Conservation (phyloP, 35 echinoderm and acorn worm genomes). For the Nesometra sesokonis region DNA sequence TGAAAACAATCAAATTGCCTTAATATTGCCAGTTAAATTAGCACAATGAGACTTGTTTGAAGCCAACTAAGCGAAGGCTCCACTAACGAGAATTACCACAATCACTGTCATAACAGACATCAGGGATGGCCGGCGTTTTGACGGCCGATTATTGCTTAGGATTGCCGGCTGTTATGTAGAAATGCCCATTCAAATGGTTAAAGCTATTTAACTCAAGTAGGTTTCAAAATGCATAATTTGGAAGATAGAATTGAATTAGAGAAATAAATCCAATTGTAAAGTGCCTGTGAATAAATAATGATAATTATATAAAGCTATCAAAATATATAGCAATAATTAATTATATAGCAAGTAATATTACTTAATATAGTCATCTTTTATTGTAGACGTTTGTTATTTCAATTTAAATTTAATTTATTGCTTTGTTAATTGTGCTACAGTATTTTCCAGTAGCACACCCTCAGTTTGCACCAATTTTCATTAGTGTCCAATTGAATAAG, state of each 20-base stretch:
- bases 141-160: background rate
- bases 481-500: no score
- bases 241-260: background rate
- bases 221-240: background rate
- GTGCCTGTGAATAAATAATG: no score
- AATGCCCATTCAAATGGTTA: background rate
- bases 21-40: background rate
- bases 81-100: background rate
- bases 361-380: no score
- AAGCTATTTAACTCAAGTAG: background rate
- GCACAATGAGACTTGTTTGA: background rate
- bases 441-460: no score
- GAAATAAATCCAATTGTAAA: no score
- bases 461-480: no score
- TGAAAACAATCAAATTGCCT: background rate
- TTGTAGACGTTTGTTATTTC: no score
- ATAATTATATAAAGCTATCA: no score
- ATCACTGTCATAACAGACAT: background rate
- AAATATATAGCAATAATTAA: no score
- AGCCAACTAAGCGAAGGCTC: background rate
- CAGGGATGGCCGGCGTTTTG: background rate
- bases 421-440: no score
- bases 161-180: background rate
- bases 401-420: no score
- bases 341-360: no score